Evolutionary conservation across 35 echinoderm and acorn worm species (phyloP).

Genomic region (Patiria miniata): DNA sequence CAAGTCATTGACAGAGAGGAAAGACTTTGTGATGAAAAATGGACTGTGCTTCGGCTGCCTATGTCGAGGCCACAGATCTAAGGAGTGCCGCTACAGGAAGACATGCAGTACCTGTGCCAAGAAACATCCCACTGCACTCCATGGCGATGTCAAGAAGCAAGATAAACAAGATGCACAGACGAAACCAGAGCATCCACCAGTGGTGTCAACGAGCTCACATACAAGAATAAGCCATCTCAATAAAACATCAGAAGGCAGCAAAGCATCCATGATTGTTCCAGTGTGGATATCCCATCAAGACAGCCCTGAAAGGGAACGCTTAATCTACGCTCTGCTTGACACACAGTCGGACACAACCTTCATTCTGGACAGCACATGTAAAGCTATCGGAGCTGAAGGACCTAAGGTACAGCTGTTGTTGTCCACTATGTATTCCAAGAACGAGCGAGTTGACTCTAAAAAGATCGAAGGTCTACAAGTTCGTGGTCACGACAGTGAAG

Average conservation of each 20-base stretch:
- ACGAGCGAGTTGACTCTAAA: conserved; percentile 18
- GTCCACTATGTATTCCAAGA: conserved; percentile 38
- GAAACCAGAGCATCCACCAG: background rate
- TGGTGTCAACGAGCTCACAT: background rate
- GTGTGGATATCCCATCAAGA: conserved; percentile 18
- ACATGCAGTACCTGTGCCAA: conserved; percentile 9
- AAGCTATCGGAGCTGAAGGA: conserved; percentile 12
- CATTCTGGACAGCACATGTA: background rate
- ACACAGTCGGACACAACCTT: conserved; percentile 34
- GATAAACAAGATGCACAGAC: background rate
- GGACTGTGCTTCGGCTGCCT: background rate
- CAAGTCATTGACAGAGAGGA: too few species aligned
- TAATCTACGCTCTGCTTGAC: conserved; percentile 49
- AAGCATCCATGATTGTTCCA: conserved; percentile 49
- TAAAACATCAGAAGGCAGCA: background rate
- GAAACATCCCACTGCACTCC: conserved; percentile 20
- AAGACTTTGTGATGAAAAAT: background rate
- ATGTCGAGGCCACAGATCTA: background rate
- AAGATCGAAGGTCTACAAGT: conserved; percentile 28
- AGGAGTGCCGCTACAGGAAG: background rate
- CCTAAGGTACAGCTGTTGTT: background rate
- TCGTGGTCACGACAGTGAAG: background rate
- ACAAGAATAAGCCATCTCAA: background rate
- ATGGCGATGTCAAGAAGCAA: conserved; percentile 4
- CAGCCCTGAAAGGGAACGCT: conserved; percentile 7